A percentile compares a stretch with the other conserved stretches of the same genome.
Evolutionary conservation across 1,140 invertebrate genomes (phyloP).

Genomic region (Trichonephila clavipes): DNA sequence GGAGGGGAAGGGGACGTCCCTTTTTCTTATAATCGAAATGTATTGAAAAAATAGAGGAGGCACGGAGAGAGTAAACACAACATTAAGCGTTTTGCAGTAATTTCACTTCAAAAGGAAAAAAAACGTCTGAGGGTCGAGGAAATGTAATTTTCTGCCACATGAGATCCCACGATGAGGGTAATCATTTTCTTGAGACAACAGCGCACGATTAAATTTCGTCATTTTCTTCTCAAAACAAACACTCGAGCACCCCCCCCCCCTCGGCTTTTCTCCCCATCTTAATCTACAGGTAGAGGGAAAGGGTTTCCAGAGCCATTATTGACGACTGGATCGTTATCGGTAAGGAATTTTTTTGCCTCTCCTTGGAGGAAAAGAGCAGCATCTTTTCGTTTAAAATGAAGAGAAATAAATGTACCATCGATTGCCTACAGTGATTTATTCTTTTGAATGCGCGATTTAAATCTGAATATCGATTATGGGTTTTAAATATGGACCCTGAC

Average conservation of each 20-base stretch:
- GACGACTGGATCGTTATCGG: too few relatives aligned
- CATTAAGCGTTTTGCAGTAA: slow-evolving; percentile 31
- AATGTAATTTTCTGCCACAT: slow-evolving; percentile 61
- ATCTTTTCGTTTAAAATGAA: too few relatives aligned
- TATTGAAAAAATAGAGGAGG: slow-evolving; percentile 17
- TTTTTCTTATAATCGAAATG: slow-evolving; percentile 53
- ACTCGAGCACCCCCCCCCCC: background rate
- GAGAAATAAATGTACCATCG: too few relatives aligned
- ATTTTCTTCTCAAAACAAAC: background rate
- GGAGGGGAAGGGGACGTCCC: background rate
- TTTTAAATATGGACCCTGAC: too few relatives aligned
- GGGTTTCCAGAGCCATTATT: too few relatives aligned
- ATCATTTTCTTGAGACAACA: slow-evolving; percentile 74
- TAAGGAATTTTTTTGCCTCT: too few relatives aligned
- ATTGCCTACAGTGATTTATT: too few relatives aligned
- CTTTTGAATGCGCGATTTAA: too few relatives aligned
- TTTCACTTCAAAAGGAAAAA: background rate
- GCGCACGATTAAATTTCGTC: slow-evolving; percentile 41
- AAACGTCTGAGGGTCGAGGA: background rate
- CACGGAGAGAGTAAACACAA: slow-evolving; percentile 7
- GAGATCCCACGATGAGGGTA: slow-evolving; percentile 51
- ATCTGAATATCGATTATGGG: too few relatives aligned
- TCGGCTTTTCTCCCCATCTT: slow-evolving; percentile 9
- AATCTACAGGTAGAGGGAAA: background rate
- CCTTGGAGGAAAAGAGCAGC: too few relatives aligned